Base-by-base conservation (phyloP, 2,113 vertebrate genomes). In the Nerophis lumbriciformis region DNA sequence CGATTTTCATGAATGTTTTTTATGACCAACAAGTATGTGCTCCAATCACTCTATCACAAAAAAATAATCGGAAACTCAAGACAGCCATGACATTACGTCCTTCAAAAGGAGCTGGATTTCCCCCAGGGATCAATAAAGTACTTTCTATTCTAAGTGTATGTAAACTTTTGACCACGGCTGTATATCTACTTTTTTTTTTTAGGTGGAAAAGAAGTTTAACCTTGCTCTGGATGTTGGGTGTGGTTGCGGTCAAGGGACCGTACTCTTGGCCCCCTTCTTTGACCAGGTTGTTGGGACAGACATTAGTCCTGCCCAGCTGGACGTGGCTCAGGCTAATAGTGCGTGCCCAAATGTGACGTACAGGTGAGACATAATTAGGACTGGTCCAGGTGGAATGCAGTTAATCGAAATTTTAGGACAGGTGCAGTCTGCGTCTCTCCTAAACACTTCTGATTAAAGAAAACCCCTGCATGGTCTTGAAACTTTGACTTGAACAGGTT, bases 161-260 rank as follows among this genome's bases (percentile, higher is more conserved):
- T 9, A 12, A 45, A 12, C 2, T 19, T 57, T 0, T 5, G 5
- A 38, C 19, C 14, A 11, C 2, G 9, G 3, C 2, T 28, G 28
- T 28, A 28, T 28, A 28, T 28, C 28, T 28, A 28, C n/a, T n/a
- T 19, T 28, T 28, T 36, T 51, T 1, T 28, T 15, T 39, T 59
- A 92, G 91, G 65, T 71, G 12, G 16, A 10, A 1, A 63, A 49
- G 8, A 74, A 77, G 2, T 74, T 75, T 0, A 66, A 71, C 5
- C 79, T 94, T 39, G 92, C 87, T 0, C 83, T 91, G 69, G 93
- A 93, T 1, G 90, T 93, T 0, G 93, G 93, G 49, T 93, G 93
- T 0, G 92, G 92, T 2, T 88, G 91, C 0, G 93, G 93, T 0
- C 91, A 93, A 67, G 86, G 89, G 16, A 92, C 90, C 0, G 48